Evolutionary conservation across 2,113 vertebrate genomes (phyloP).

Genomic region (Sturnus vulgaris): DNA sequence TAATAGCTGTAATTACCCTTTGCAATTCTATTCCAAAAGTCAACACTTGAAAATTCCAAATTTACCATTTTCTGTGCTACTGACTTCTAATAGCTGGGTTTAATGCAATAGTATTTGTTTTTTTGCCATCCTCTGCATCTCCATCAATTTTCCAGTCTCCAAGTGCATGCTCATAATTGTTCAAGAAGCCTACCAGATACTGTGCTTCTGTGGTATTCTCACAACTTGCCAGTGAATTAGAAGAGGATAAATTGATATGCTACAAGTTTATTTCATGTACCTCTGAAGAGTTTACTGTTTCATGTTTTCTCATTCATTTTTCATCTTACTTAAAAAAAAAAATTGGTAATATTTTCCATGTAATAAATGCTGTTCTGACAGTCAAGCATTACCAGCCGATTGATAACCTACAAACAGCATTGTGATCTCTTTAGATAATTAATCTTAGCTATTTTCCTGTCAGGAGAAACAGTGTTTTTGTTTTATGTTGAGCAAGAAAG

Average conservation of each 20-base stretch:
- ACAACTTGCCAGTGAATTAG: constrained; percentile 10
- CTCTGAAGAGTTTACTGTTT: constrained; percentile 58
- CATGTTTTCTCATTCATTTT: constrained; percentile 32
- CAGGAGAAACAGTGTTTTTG: constrained; percentile 70
- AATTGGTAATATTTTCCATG: constrained; percentile 63
- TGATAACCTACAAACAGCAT: constrained; percentile 79
- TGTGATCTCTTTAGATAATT: constrained; percentile 80
- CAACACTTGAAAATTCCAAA: neutral
- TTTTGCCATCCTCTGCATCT: neutral
- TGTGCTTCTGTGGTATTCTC: neutral
- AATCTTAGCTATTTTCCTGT: constrained; percentile 80
- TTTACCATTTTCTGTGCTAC: neutral
- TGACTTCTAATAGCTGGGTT: neutral
- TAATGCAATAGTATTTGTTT: neutral
- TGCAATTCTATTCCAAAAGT: neutral
- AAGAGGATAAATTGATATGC: neutral
- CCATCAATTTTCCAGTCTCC: neutral
- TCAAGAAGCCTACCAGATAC: neutral
- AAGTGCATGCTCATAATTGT: neutral
- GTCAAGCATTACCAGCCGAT: constrained; percentile 75
- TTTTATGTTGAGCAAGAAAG: constrained; percentile 82
- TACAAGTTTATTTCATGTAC: constrained; percentile 43
- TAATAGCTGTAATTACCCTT: neutral
- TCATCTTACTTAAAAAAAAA: constrained; percentile 59
- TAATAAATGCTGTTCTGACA: constrained; percentile 77